Evolutionary conservation across 2,888 invertebrate genomes (phyloP), one percentile per base, ranked within the genome.

Genomic region (Drosophila picticornis): DNA sequence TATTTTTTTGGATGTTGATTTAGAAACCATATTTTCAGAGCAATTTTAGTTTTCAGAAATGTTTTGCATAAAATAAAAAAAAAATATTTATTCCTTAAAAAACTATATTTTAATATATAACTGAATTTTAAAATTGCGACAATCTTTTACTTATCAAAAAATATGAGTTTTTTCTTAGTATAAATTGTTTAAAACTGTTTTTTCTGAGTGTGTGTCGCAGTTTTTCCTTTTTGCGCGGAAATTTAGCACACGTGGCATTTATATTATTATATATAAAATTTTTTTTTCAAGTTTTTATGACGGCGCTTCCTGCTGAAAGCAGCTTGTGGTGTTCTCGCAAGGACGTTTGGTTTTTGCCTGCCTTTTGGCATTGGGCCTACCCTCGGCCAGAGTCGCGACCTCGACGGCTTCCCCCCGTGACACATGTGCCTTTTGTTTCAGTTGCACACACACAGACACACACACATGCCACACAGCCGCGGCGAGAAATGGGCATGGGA

Each of bases 171-270:
- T 22, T 11, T 3, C 3, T 6, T 22, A 6, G 6, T 2, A n/a
- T n/a, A n/a, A n/a, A n/a, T n/a, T n/a, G n/a, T n/a, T n/a, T 46
- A 2, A 13, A 13, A 5, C 0, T 5, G 9, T 25, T 55, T 55
- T 56, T 27, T 16, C 11, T 4, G 46, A 55, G 55, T 53, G 53
- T 53, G 16, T 34, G 65, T 53, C 40, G 57, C 65, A 36, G 83
- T 70, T 77, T 80, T 80, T 75, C 80, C 75, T 64, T 67, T 75
- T 75, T 72, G 78, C 82, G 90, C 86, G 88, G 81, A 81, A 88
- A 83, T 90, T 83, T 78, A 80, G 84, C 87, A 87, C 90, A 90
- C 90, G 87, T 87, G 87, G 77, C 88, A 56, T 16, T 29, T n/a
- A 56, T 56, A 56, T n/a, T 9, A 13, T 34, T 34, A 34, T 34